Conservation (phyloP, 2,113 vertebrate species). For the Gambusia holbrooki region DNA sequence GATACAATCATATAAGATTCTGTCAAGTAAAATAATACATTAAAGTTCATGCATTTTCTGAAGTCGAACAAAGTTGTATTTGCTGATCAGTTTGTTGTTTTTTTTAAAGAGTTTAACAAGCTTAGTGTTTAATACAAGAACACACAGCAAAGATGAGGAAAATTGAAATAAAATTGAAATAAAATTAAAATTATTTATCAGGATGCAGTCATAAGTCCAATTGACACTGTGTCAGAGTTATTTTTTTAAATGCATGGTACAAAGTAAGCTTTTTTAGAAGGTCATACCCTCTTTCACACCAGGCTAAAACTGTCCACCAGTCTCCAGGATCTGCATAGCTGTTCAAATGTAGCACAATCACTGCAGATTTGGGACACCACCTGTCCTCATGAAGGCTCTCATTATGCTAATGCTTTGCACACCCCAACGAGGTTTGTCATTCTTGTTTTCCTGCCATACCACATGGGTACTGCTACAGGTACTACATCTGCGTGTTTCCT, state of each 20-base stretch:
- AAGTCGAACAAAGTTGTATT: not conserved
- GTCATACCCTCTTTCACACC: not conserved
- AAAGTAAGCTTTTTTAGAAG: too few species aligned
- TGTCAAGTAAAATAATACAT: not conserved
- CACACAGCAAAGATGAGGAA: not conserved
- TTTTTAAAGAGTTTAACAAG: not conserved
- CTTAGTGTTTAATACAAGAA: not conserved
- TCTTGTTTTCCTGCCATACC: too few species aligned
- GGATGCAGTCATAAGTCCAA: not conserved
- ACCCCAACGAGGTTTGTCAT: too few species aligned
- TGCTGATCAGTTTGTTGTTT: not conserved
- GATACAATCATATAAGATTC: not conserved
- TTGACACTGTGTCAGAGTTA: not conserved
- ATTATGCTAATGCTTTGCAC: not conserved
- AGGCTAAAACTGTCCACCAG: not conserved
- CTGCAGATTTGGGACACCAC: not conserved
- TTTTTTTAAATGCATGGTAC: not conserved
- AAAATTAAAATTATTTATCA: not conserved
- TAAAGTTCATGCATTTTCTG: not conserved
- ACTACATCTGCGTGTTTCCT: too few species aligned
- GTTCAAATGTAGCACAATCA: not conserved
- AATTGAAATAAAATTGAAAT: too few species aligned
- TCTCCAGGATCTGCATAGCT: not conserved
- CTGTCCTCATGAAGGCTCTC: not conserved
- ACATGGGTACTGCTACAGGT: too few species aligned